phyloP scores from a whole-genome alignment of 2,113 vertebrate species.

The Neolamprologus brichardi region DNA sequence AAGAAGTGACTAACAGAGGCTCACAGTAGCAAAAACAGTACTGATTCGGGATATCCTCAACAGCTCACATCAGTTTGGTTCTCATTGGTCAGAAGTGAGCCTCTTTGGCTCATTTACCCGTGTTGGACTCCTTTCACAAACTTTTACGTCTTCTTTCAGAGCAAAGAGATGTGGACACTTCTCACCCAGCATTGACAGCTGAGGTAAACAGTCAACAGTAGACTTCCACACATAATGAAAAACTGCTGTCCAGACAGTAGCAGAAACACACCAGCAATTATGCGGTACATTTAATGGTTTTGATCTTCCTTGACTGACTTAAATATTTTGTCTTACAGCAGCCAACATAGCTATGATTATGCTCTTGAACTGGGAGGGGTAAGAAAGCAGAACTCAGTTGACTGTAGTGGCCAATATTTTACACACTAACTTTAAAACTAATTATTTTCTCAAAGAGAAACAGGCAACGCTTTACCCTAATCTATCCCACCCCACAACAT shows the following conservation, averaged over 20 bases:
- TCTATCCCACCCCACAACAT: neutral
- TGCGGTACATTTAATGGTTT: neutral
- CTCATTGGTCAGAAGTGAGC: neutral
- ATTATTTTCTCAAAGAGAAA: neutral
- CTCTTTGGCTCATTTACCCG: neutral
- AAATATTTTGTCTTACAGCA: neutral
- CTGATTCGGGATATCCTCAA: neutral
- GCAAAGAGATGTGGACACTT: neutral
- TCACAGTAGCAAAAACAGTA: no score
- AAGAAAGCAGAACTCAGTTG: neutral
- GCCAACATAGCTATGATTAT: neutral
- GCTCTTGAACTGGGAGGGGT: neutral
- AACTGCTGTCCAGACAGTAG: neutral
- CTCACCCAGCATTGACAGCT: neutral
- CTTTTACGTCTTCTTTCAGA: neutral
- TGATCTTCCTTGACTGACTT: neutral
- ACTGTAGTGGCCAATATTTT: neutral
- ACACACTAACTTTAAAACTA: neutral
- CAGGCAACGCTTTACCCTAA: rapidly evolving
- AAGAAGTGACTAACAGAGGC: no score
- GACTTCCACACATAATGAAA: rapidly evolving
- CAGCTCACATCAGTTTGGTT: no score
- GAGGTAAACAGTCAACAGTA: neutral
- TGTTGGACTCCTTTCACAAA: neutral
- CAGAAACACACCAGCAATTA: neutral